Evolutionary conservation across 2,888 invertebrate species (phyloP), one percentile per base, ranked within the genome.

Genomic region (Erebia epiphron): DNA sequence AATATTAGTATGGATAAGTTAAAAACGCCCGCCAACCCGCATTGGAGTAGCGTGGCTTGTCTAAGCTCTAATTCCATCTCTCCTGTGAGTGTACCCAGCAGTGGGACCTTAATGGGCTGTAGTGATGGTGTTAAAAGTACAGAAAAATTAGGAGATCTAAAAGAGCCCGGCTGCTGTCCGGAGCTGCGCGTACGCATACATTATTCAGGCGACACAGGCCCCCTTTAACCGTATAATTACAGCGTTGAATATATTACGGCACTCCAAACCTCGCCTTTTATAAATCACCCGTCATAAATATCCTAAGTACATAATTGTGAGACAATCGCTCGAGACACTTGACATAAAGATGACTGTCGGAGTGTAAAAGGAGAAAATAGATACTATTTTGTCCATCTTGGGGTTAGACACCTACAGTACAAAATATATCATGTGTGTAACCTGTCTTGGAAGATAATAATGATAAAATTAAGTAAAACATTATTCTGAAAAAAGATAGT

Each of bases 191-290:
- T 68, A 63, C 67, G 71, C 83, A 85, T 87, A 80, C 84, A 87
- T 88, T 83, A 87, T 88, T 85, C 87, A 88, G 80, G 68, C 80
- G 77, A 79, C 83, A 79, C 82, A 82, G 77, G 79, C 18, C 56
- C 63, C 46, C 61, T 64, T 60, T 69, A 70, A 69, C 81, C 79
- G 81, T 87, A 83, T 87, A 87, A 88, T 89, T 87, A 88, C 84
- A 79, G 81, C 79, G 81, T 81, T 78, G 85, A 86, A 86, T 86
- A 86, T 81, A 86, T 86, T 86, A 86, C 79, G 71, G 69, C 82
- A 72, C 70, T 79, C 80, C 75, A 80, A 79, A 82, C 82, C 78
- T 78, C 78, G 79, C 78, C 81, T 83, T 70, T 82, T 79, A 84
- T 85, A 81, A 83, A 82, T 84, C 78, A 79, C 78, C 73, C 77